Evolutionary conservation across 2,888 invertebrate species (phyloP).

Genomic region (Cosmopolites sordidus): DNA sequence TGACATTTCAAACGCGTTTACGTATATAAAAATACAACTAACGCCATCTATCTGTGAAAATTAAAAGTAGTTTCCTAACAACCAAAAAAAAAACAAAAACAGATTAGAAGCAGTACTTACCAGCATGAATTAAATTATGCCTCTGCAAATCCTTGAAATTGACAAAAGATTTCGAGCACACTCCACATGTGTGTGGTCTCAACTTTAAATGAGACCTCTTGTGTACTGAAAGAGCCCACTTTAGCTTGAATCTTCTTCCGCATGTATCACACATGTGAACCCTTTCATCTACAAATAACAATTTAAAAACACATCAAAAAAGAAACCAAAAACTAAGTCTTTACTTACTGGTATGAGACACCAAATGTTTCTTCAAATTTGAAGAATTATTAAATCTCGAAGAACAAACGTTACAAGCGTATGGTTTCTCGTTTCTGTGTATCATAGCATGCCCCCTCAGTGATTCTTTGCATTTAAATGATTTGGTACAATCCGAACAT

Average conservation of each 20-base stretch:
- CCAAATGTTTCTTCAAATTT: conserved; percentile 64
- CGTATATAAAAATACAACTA: no score
- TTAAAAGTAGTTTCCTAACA: no score
- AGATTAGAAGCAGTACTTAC: conserved; percentile 47
- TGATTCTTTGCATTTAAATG: conserved; percentile 57
- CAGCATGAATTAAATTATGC: conserved; percentile 65
- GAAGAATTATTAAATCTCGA: conserved; percentile 60
- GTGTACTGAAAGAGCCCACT: conserved; percentile 57
- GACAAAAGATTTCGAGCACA: conserved; percentile 64
- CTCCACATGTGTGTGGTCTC: conserved; percentile 58
- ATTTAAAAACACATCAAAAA: neutral
- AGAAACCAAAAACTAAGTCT: neutral
- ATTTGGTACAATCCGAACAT: conserved; percentile 60
- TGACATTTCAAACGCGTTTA: no score
- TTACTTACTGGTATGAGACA: conserved; percentile 54
- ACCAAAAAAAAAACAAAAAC: neutral
- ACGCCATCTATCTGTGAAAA: no score
- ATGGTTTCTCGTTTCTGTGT: conserved; percentile 62
- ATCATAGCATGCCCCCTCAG: conserved; percentile 59
- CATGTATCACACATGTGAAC: conserved; percentile 58
- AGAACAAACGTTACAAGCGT: conserved; percentile 57
- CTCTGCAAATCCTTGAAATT: conserved; percentile 65
- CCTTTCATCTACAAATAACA: conserved; percentile 49
- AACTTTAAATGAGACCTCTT: conserved; percentile 52
- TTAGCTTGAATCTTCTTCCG: conserved; percentile 57